phyloP scores from a whole-genome alignment of 2,888 invertebrate species.

The Lasioglossum pauxillum region DNA sequence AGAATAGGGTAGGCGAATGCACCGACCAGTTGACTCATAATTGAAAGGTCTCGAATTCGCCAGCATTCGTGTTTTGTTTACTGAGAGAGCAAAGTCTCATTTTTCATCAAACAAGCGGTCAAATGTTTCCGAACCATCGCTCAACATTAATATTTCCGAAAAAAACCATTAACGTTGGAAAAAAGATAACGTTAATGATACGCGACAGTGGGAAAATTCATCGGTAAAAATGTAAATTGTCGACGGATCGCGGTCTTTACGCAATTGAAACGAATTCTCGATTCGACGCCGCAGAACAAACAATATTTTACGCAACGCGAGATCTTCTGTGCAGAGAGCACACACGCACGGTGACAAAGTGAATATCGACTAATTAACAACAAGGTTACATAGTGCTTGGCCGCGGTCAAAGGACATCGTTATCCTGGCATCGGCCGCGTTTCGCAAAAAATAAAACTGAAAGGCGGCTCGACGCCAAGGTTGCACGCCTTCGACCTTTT shows the following conservation, averaged over 20 bases:
- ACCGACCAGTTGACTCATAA: neutral
- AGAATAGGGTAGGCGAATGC: neutral
- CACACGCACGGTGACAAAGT: constrained; percentile 62
- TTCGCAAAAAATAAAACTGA: constrained; percentile 33
- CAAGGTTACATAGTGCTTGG: constrained; percentile 48
- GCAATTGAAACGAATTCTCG: constrained; percentile 20
- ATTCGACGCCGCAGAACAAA: constrained; percentile 36
- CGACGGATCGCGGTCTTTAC: neutral
- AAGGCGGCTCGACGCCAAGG: constrained; percentile 39
- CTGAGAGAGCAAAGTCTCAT: neutral
- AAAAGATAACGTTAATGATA: neutral
- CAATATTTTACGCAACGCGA: constrained; percentile 48
- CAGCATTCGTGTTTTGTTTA: neutral
- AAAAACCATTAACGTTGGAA: neutral
- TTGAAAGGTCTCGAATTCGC: neutral
- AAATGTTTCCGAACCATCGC: neutral
- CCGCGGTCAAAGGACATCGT: constrained; percentile 72
- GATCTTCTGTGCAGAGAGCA: constrained; percentile 20
- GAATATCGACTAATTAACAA: constrained; percentile 72
- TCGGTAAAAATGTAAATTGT: neutral
- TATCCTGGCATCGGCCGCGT: constrained; percentile 54
- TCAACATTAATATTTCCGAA: neutral
- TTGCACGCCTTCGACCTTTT: constrained; percentile 50
- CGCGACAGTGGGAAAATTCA: neutral
- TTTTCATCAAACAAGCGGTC: neutral